Evolutionary conservation across 2,888 invertebrate species (phyloP).

Genomic region (Glyphotaelius pellucidus): DNA sequence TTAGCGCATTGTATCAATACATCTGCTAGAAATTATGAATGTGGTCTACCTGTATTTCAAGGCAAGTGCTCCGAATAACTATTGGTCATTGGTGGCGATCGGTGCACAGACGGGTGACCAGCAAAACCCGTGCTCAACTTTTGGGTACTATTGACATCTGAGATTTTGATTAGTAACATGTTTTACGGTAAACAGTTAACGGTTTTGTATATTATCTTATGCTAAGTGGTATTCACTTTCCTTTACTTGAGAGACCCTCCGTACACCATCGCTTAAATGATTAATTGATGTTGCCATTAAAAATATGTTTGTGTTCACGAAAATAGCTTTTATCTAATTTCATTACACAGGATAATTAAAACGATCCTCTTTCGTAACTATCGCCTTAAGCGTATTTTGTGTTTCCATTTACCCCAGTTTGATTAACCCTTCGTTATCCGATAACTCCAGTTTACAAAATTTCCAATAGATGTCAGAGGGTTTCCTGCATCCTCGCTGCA

Average conservation of each 20-base stretch:
- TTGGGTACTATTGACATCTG: neutral
- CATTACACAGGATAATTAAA: neutral
- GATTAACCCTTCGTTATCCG: neutral
- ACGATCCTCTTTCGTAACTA: neutral
- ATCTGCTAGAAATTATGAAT: neutral
- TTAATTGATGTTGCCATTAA: neutral
- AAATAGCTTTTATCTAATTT: neutral
- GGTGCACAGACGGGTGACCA: too few relatives aligned
- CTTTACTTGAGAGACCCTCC: neutral
- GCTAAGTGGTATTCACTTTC: neutral
- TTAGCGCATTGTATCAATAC: neutral
- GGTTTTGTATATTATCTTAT: neutral
- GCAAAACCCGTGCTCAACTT: neutral
- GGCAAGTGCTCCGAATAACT: too few relatives aligned
- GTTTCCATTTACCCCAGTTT: neutral
- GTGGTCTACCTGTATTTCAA: neutral
- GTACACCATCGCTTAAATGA: neutral
- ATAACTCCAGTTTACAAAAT: neutral
- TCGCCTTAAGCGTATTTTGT: neutral
- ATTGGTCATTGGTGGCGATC: neutral
- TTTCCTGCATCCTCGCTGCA: neutral
- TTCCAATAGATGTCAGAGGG: conserved; percentile 23
- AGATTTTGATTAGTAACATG: neutral
- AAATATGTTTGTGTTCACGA: neutral
- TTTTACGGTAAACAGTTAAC: neutral